Percentiles rank a stretch among this genome's conserved stretches.
These are phyloP conservation scores for Phaethon lepturus DNA, from an alignment of 2,113 vertebrate genomes.

Conservation along the genomic window DNA sequence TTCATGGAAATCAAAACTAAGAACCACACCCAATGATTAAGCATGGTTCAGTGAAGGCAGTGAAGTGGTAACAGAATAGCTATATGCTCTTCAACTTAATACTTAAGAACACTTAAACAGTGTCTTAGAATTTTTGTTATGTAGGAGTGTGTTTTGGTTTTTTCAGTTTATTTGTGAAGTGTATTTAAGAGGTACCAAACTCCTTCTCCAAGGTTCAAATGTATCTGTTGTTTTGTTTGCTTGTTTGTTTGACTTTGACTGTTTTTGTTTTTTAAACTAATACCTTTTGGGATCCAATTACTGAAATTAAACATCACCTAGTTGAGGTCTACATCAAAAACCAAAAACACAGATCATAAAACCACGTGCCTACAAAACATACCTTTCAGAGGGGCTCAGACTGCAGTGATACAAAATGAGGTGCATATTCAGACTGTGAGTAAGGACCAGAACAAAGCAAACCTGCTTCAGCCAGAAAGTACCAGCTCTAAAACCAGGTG, in stretches of 20 bases:
- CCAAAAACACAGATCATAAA: neutral
- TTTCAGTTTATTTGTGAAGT: neutral
- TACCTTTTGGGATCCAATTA: neutral
- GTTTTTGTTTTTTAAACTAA: neutral
- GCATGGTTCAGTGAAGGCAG: neutral
- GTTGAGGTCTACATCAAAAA: neutral
- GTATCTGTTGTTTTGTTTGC: neutral
- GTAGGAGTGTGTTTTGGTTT: fast-evolving
- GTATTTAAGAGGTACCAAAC: neutral
- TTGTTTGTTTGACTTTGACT: neutral
- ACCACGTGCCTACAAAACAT: fast-evolving
- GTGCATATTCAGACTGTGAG: neutral
- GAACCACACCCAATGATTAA: fast-evolving
- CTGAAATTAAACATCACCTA: neutral
- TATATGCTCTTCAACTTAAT: neutral
- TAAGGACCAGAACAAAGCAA: neutral
- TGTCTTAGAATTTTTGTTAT: neutral
- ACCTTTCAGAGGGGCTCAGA: neutral
- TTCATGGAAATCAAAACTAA: neutral
- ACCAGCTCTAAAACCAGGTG: neutral
- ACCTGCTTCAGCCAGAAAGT: neutral
- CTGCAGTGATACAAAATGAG: neutral
- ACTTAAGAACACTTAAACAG: neutral
- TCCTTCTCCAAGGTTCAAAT: neutral
- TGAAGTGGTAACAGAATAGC: neutral